phyloP scores from a whole-genome alignment of 2,797 vertebrate genomes.

The Peromyscus attwateri region DNA sequence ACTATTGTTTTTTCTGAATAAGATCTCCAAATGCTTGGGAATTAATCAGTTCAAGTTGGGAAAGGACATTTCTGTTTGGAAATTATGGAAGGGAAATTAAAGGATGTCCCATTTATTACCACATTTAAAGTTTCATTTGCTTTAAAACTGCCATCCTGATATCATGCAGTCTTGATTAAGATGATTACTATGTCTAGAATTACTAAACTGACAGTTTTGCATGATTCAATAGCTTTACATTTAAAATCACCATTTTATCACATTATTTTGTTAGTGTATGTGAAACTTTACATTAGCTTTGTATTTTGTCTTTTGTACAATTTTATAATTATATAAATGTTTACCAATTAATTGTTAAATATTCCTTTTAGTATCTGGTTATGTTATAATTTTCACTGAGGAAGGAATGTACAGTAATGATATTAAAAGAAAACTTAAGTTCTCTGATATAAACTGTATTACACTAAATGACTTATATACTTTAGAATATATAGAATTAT shows the following conservation, averaged over 20 bases:
- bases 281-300: constrained; percentile 47
- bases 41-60: constrained; percentile 53
- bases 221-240: constrained; percentile 59
- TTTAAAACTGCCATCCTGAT: constrained; percentile 24
- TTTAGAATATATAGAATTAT: constrained; percentile 80
- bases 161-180: constrained; percentile 4
- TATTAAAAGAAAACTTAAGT: constrained; percentile 62
- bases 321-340: constrained; percentile 57
- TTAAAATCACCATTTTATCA: constrained; percentile 64
- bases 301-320: constrained; percentile 38
- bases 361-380: constrained; percentile 72
- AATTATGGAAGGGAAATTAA: constrained; percentile 52
- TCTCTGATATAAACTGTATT: constrained; percentile 79
- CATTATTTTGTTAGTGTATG: constrained; percentile 52
- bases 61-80: constrained; percentile 61
- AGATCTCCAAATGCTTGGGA: background rate
- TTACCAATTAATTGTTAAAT: constrained; percentile 69
- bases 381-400: constrained; percentile 72
- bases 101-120: constrained; percentile 21
- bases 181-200: constrained; percentile 28
- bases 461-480: constrained; percentile 74
- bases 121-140: constrained; percentile 51
- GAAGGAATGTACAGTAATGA: constrained; percentile 70
- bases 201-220: constrained; percentile 18
- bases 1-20: constrained; percentile 52